phyloP scores from a whole-genome alignment of 2,113 vertebrate genomes.

The Syngnathus floridae region DNA sequence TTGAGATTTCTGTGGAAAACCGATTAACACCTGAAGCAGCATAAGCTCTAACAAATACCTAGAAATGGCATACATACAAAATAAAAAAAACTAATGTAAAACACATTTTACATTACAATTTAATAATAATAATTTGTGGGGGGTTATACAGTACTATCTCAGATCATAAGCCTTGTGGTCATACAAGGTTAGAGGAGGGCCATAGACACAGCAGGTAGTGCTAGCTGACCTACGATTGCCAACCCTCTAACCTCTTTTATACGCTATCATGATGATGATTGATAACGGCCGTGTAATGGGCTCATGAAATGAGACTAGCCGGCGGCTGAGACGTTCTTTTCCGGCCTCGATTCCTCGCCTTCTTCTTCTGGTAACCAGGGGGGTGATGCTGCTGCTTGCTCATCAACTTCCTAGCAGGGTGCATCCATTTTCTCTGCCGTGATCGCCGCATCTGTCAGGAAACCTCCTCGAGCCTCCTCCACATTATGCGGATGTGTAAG shows the following conservation, averaged over 20 bases:
- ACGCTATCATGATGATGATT: neutral
- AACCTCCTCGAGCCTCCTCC: neutral
- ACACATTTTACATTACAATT: neutral
- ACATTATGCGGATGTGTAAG: neutral
- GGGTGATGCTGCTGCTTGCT: neutral
- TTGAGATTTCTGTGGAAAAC: neutral
- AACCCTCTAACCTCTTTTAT: neutral
- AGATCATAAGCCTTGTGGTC: neutral
- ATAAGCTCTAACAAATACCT: neutral
- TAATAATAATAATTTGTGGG: neutral
- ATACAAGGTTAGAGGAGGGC: neutral
- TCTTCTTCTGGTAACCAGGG: neutral
- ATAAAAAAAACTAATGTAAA: too few species aligned
- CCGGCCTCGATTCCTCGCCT: neutral
- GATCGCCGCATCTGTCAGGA: neutral
- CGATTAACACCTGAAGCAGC: neutral
- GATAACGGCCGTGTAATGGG: neutral
- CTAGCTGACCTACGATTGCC: neutral
- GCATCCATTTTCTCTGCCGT: neutral
- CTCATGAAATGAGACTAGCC: constrained; percentile 1
- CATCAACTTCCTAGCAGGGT: neutral
- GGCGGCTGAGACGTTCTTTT: neutral
- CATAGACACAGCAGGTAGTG: neutral
- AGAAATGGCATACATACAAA: neutral
- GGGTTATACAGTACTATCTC: neutral